Percentiles rank a stretch among this genome's conserved stretches.
phyloP scores from a whole-genome alignment of 2,888 invertebrate species.

The Acanthococcus lagerstroemiae region DNA sequence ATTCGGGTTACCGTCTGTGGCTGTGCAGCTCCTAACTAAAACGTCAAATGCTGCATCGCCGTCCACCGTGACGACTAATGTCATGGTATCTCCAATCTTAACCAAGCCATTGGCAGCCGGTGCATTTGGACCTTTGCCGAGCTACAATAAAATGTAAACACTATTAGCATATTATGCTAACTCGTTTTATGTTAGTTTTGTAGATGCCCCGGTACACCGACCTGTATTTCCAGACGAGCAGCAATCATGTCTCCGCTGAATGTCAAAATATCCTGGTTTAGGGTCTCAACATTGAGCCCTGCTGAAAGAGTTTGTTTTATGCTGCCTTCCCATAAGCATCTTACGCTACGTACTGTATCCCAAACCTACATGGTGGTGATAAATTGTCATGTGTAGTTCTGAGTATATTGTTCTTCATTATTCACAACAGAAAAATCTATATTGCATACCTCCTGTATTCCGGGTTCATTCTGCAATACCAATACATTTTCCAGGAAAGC shows the following conservation, averaged over 20 bases:
- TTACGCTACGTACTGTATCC: constrained; percentile 66
- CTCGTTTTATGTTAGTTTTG: not conserved
- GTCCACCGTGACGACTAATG: constrained; percentile 65
- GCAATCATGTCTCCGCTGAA: constrained; percentile 77
- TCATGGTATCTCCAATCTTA: constrained; percentile 72
- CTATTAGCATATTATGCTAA: not conserved
- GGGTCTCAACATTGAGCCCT: constrained; percentile 65
- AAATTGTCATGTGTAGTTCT: too few relatives aligned
- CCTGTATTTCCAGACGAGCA: constrained; percentile 64
- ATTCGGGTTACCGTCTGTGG: constrained; percentile 55
- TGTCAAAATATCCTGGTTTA: constrained; percentile 68
- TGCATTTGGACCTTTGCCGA: constrained; percentile 66
- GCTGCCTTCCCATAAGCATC: constrained; percentile 73
- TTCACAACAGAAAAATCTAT: not conserved
- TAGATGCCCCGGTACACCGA: constrained; percentile 25
- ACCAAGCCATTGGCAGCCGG: constrained; percentile 64
- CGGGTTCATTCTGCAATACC: constrained; percentile 65
- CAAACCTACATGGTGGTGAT: too few relatives aligned
- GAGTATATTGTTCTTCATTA: too few relatives aligned
- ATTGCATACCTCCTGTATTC: constrained; percentile 50
- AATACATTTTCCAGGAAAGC: constrained; percentile 69
- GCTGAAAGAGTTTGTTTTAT: constrained; percentile 63
- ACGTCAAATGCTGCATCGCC: constrained; percentile 71
- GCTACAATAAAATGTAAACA: too few relatives aligned
- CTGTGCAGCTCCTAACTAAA: constrained; percentile 61